Conservation (phyloP, 2,797 vertebrate genomes). For the Monodelphis domestica region DNA sequence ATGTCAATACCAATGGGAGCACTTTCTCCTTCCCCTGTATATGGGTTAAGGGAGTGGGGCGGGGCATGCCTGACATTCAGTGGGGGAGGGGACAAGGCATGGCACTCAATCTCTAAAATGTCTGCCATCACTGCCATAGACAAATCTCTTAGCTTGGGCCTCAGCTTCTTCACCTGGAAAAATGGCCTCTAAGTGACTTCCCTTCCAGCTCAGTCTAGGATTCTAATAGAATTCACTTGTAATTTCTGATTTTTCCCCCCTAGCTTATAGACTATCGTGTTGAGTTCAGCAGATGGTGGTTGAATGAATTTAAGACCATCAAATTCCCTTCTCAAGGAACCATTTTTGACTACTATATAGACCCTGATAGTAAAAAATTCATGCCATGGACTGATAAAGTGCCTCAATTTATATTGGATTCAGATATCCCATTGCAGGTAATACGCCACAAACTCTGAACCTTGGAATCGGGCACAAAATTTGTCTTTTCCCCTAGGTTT, state of each 20-base stretch:
- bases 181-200: slow-evolving; percentile 36
- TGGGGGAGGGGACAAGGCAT: too few relatives aligned
- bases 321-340: slow-evolving; percentile 86
- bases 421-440: slow-evolving; percentile 85
- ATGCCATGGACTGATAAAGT: slow-evolving; percentile 84
- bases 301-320: slow-evolving; percentile 84
- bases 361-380: slow-evolving; percentile 82
- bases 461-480: rapidly evolving
- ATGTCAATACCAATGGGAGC: too few relatives aligned
- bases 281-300: slow-evolving; percentile 88
- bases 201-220: slow-evolving; percentile 37
- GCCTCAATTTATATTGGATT: slow-evolving; percentile 81
- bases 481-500: rapidly evolving
- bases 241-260: neutral
- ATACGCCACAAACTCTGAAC: rapidly evolving
- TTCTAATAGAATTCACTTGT: slow-evolving; percentile 70
- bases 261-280: slow-evolving; percentile 85
- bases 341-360: slow-evolving; percentile 86
- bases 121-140: too few relatives aligned
- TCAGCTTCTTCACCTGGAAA: neutral
- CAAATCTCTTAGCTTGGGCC: neutral
- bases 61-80: too few relatives aligned
- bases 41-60: too few relatives aligned
- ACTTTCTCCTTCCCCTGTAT: too few relatives aligned
- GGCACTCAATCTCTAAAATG: too few relatives aligned